Base-by-base conservation (phyloP, 2,888 invertebrate species). In the Rhagium mordax region DNA sequence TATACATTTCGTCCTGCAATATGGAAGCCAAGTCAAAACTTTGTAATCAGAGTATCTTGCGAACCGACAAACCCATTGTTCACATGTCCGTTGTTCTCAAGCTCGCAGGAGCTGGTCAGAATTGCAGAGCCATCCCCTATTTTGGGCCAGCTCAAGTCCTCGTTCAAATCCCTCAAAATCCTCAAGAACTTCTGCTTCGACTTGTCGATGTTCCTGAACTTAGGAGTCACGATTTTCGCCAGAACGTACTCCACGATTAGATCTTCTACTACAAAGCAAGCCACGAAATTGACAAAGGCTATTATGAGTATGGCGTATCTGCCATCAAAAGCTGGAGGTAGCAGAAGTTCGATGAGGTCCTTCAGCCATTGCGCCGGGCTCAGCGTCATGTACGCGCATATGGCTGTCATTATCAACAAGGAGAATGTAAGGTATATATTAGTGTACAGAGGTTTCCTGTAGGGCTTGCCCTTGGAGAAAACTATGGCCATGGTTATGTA, bases 401-500 rank as follows among this genome's bases (percentile, higher is more conserved):
- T 78, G 0, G 85, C 76, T 0, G 89, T 88, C 76, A 91, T 87
- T 0, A 90, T 3, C 3, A 90, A 41, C 27, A 93, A 84, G 10
- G 90, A 89, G 0, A 85, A 72, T 0, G 90, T 85, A 67, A 91
- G 91, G 24, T 87, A 84, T 79, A 89, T 84, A 83, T 94, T 94
- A 2, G 91, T 91, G 78, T 90, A 91, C 64, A 93, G 88, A 0
- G 90, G 89, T 81, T 90, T 89, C 51, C 93, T 86, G 81, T 92
- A 93, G 0, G 93, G 93, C 67, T 91, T 91, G 0, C 93, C 93
- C 73, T 91, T 90, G 0, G 93, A 92, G 83, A 92, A 93, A 47
- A 91, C 89, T 67, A 93, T 86, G 0, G 91, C 92, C 85, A 92
- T 89, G 0, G 89, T 90, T 21, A 93, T 90, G 83, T 93, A 93